Evolutionary conservation across 1,140 invertebrate species (phyloP), one percentile per base, ranked within the genome.

Genomic region (Halesus radiatus): DNA sequence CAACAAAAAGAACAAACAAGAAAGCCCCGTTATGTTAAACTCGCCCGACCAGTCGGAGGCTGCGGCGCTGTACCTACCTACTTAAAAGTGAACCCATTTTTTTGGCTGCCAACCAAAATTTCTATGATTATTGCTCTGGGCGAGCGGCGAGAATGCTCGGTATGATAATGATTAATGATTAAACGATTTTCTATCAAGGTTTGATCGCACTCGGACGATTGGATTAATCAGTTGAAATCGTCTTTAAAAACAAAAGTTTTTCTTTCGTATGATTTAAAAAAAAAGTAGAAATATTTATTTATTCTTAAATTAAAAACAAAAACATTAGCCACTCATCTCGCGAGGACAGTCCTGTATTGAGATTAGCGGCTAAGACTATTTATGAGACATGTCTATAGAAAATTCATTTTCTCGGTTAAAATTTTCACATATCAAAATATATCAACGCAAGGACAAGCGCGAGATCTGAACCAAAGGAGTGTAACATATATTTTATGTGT

Each of bases 21-120:
- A 80, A 45, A 53, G 73, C 70, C 76, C 79, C 79, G 79, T 80
- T 80, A 80, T 80, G 79, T 80, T 80, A 80, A 80, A 80, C 79
- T 73, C 60, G 64, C 53, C 20, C 6, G 74, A 52, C 79, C 62
- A 52, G 68, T 60, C 72, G 58, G 54, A 52, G 29, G 74, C 29
- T 66, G 79, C 53, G 37, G 37, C 62, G 22, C 26, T 13, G 56
- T 56, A 56, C 54, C 54, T 60, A 60, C 56, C 78, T 72, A 76
- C 74, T 80, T 76, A 80, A 66, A 66, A 66, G 62, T 66, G 62
- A 66, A 66, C 62, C 62, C 62, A 66, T 66, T 66, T 66, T 66
- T 66, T 66, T 66, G 56, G 29, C 20, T 22, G 23, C 29, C 62
- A 22, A 66, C 37, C 60, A 29, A 29, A 66, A 66, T 66, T 4